These are phyloP conservation scores for Napeogenes inachia DNA, from an alignment of 2,888 invertebrate species.

Conservation along the genomic window DNA sequence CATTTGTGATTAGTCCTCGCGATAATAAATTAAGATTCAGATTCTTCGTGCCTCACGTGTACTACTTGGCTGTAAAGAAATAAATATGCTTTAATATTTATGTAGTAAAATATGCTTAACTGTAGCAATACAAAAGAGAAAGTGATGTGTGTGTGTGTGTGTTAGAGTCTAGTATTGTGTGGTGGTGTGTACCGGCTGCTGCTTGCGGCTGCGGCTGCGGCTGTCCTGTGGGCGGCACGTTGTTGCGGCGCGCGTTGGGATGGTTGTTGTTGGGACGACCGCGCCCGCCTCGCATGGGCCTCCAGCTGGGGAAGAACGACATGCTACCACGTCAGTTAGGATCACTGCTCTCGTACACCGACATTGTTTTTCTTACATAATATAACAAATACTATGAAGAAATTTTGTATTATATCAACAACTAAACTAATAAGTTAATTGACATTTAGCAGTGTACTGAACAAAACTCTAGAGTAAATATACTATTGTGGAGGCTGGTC, in stretches of 20 bases:
- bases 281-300: slow-evolving; percentile 59
- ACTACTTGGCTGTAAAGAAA: slow-evolving; percentile 68
- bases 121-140: neutral
- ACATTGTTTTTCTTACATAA: neutral
- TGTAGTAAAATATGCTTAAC: neutral
- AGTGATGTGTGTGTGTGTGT: too few relatives aligned
- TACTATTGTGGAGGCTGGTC: too few relatives aligned
- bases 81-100: slow-evolving; percentile 26
- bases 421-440: too few relatives aligned
- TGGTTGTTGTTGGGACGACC: slow-evolving; percentile 41
- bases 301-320: slow-evolving; percentile 64
- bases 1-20: slow-evolving; percentile 69
- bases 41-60: slow-evolving; percentile 48
- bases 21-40: slow-evolving; percentile 75
- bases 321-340: slow-evolving; percentile 40
- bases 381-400: too few relatives aligned
- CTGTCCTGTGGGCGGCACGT: slow-evolving; percentile 30
- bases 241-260: slow-evolving; percentile 29
- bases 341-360: slow-evolving; percentile 16
- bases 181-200: slow-evolving; percentile 16
- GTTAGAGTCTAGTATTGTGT: slow-evolving; percentile 13
- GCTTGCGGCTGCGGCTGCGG: slow-evolving; percentile 31
- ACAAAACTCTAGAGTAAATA: too few relatives aligned
- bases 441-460: too few relatives aligned
- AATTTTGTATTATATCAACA: too few relatives aligned